Evolutionary conservation across 2,113 vertebrate genomes (phyloP).

Genomic region (Procavia capensis): DNA sequence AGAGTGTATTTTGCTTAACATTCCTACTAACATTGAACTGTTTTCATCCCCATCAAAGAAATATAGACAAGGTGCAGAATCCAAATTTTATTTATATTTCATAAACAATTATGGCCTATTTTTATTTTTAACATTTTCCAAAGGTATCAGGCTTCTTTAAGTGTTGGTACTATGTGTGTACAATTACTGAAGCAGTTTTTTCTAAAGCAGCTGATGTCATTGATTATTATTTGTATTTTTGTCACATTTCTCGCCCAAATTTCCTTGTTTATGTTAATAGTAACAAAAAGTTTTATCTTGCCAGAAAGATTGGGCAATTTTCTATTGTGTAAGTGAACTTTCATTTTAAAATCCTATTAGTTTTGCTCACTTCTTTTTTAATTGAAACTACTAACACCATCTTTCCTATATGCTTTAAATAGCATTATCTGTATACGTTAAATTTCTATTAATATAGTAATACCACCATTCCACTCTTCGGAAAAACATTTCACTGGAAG

Average conservation of each 20-base stretch:
- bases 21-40: not conserved
- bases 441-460: slow-evolving; percentile 28
- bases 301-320: slow-evolving; percentile 83
- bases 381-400: slow-evolving; percentile 72
- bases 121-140: slow-evolving; percentile 31
- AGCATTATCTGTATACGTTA: slow-evolving; percentile 64
- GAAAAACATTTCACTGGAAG: not conserved
- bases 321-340: slow-evolving; percentile 82
- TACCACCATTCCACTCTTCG: not conserved
- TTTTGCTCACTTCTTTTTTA: slow-evolving; percentile 51
- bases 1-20: not conserved
- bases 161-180: not conserved
- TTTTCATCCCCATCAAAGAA: not conserved
- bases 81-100: not conserved
- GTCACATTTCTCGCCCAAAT: slow-evolving; percentile 3
- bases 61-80: slow-evolving; percentile 11
- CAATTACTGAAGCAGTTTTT: slow-evolving; percentile 46
- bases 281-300: slow-evolving; percentile 76
- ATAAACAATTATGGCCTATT: slow-evolving; percentile 10
- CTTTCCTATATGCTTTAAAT: slow-evolving; percentile 49
- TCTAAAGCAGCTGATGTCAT: not conserved
- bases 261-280: slow-evolving; percentile 58
- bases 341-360: slow-evolving; percentile 58
- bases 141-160: not conserved
- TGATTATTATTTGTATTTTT: not conserved